phyloP scores from a whole-genome alignment of 2,113 vertebrate species.

The Pipra filicauda region DNA sequence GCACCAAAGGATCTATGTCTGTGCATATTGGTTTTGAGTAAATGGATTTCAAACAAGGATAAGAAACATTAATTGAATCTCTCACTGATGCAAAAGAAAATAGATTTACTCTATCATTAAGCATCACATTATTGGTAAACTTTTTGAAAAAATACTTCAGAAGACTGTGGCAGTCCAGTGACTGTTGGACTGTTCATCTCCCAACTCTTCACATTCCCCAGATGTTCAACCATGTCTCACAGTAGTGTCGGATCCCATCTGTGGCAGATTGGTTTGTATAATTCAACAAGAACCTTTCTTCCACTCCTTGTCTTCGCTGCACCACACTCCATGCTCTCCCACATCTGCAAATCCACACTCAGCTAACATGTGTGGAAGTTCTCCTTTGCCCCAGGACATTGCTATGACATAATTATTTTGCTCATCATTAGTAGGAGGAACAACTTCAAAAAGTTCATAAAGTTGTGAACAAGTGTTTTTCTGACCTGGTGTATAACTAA shows the following conservation, averaged over 20 bases:
- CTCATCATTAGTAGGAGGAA: neutral
- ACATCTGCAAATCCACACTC: neutral
- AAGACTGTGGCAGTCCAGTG: neutral
- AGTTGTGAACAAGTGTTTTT: neutral
- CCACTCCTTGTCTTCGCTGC: neutral
- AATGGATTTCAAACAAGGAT: neutral
- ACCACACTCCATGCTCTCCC: neutral
- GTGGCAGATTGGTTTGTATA: neutral
- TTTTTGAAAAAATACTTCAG: neutral
- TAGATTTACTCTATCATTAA: neutral
- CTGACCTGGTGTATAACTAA: neutral
- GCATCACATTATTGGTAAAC: neutral
- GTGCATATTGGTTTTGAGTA: neutral
- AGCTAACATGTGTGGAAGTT: fast-evolving
- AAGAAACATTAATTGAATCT: neutral
- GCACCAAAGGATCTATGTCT: neutral
- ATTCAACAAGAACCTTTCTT: neutral
- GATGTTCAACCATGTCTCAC: fast-evolving
- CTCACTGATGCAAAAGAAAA: neutral
- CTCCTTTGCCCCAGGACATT: neutral
- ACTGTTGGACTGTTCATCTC: neutral
- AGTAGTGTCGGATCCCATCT: neutral
- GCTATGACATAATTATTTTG: neutral
- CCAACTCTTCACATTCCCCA: neutral
- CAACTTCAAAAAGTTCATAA: neutral